A percentile compares a stretch with the other conserved stretches of the same genome.
These are phyloP conservation scores for Leptinotarsa peninsularis DNA, from an alignment of 2,888 invertebrate genomes.

Conservation along the genomic window DNA sequence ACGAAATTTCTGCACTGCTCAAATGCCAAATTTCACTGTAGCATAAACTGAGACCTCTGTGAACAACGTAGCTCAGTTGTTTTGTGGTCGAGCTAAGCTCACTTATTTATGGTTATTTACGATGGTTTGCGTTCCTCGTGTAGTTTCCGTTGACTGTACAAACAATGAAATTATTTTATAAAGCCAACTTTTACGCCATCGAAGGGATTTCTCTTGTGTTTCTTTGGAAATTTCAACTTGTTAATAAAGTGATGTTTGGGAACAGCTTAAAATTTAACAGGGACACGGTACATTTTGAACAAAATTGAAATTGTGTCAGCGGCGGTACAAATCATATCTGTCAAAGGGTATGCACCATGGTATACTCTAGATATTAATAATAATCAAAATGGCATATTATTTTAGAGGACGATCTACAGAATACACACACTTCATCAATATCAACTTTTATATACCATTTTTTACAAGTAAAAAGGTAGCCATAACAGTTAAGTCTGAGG, in stretches of 20 bases:
- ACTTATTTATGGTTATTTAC: conserved; percentile 57
- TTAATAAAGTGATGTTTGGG: conserved; percentile 31
- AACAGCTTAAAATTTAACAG: conserved; percentile 26
- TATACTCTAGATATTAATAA: not conserved
- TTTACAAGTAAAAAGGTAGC: too few species aligned
- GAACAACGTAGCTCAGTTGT: conserved; percentile 52
- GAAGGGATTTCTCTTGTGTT: conserved; percentile 41
- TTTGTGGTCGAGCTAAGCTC: conserved; percentile 51
- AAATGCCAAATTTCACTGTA: not conserved
- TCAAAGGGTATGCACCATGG: not conserved
- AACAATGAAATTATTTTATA: conserved; percentile 51
- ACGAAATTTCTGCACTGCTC: not conserved
- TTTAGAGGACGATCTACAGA: not conserved
- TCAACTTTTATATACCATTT: too few species aligned
- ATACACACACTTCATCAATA: too few species aligned
- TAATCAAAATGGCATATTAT: not conserved
- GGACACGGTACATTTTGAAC: not conserved
- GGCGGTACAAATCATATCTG: not conserved
- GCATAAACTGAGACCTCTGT: not conserved
- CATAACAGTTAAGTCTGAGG: too few species aligned
- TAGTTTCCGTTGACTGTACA: conserved; percentile 56
- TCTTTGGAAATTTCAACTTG: conserved; percentile 22
- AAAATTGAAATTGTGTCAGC: not conserved
- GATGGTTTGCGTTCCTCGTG: conserved; percentile 51
- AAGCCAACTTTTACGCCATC: conserved; percentile 39